phyloP scores from a whole-genome alignment of 2,888 invertebrate species.

The Drosophila peninsularis region DNA sequence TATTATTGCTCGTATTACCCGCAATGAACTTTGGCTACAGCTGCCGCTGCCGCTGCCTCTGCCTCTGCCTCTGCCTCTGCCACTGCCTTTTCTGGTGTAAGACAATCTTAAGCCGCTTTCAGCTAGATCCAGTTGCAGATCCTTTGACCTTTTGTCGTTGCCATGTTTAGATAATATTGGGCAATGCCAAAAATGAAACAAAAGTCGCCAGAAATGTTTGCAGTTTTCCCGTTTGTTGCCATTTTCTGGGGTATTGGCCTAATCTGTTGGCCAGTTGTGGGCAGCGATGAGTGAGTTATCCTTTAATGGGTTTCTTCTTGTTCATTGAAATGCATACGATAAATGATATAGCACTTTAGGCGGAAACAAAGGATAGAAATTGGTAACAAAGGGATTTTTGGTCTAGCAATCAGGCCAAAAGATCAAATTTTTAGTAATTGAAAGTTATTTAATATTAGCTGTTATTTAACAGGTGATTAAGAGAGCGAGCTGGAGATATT shows the following conservation, averaged over 20 bases:
- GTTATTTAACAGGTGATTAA: constrained; percentile 19
- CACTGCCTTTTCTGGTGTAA: constrained; percentile 29
- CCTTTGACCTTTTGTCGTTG: constrained; percentile 67
- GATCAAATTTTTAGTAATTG: constrained; percentile 10
- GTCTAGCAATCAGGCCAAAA: constrained; percentile 19
- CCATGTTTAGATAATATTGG: constrained; percentile 61
- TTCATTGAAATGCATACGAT: constrained; percentile 26
- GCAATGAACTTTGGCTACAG: constrained; percentile 27
- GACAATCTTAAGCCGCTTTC: constrained; percentile 38
- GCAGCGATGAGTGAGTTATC: constrained; percentile 43
- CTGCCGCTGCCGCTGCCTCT: too few relatives aligned
- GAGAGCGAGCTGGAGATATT: background rate
- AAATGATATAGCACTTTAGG: constrained; percentile 50
- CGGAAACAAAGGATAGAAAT: constrained; percentile 8
- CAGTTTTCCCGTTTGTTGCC: constrained; percentile 25
- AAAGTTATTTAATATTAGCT: constrained; percentile 16
- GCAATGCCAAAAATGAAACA: constrained; percentile 27
- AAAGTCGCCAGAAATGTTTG: constrained; percentile 19
- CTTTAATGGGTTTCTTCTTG: constrained; percentile 38
- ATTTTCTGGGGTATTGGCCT: constrained; percentile 30
- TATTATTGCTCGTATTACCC: constrained; percentile 58
- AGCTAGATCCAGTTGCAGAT: constrained; percentile 54
- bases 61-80: constrained; percentile 35
- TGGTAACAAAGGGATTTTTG: constrained; percentile 22
- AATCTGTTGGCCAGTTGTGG: constrained; percentile 32